Evolutionary conservation across 1,140 invertebrate genomes (phyloP).

Genomic region (Cotesia vestalis): DNA sequence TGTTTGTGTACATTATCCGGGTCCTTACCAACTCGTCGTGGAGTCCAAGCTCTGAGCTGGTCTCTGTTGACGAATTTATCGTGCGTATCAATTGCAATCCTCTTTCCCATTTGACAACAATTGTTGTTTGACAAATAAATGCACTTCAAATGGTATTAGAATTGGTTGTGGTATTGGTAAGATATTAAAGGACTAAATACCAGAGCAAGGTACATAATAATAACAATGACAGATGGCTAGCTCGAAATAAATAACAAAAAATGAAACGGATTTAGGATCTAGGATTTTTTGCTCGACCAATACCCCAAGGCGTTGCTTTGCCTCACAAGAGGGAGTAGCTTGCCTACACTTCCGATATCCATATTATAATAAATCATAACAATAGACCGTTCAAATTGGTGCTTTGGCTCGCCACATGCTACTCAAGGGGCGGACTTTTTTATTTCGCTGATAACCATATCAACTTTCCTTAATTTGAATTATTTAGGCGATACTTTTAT

Average conservation of each 20-base stretch:
- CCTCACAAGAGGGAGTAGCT: constrained; percentile 45
- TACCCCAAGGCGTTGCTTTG: constrained; percentile 35
- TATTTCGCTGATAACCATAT: constrained; percentile 40
- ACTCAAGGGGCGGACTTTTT: constrained; percentile 27
- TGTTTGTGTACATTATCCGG: constrained; percentile 18
- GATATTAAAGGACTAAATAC: too few relatives aligned
- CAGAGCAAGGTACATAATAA: too few relatives aligned
- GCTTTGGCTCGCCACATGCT: constrained; percentile 54
- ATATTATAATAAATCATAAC: constrained; percentile 52
- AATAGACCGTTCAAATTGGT: constrained; percentile 56
- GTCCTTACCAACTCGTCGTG: constrained; percentile 21
- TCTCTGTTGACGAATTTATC: too few relatives aligned
- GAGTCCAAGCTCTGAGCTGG: too few relatives aligned
- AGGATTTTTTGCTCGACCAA: constrained; percentile 29
- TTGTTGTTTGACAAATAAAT: too few relatives aligned
- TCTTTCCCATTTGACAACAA: too few relatives aligned
- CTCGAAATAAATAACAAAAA: constrained; percentile 6
- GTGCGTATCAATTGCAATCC: too few relatives aligned
- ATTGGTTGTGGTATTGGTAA: too few relatives aligned
- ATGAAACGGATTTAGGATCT: constrained; percentile 32
- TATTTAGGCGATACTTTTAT: too few relatives aligned
- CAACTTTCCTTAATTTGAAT: constrained; percentile 30
- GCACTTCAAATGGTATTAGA: too few relatives aligned
- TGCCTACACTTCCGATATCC: constrained; percentile 47
- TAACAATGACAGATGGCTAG: too few relatives aligned